A percentile compares a stretch with the other conserved stretches of the same genome.
These are phyloP conservation scores for Brienomyrus brachyistius DNA, from an alignment of 2,113 vertebrate species.

Conservation along the genomic window DNA sequence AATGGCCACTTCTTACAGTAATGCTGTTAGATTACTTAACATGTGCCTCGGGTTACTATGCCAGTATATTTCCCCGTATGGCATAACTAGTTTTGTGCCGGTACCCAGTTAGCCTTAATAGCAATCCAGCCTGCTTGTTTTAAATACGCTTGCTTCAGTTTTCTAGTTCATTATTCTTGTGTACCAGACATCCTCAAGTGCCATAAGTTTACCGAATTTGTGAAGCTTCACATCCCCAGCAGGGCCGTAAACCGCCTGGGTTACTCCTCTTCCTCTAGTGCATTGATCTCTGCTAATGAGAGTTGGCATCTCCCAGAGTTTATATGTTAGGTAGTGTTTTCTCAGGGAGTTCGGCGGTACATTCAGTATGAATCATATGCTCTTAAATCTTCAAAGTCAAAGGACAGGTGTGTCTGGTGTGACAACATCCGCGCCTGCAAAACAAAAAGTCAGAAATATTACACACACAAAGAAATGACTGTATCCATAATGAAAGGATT, in stretches of 20 bases:
- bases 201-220: background rate
- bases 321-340: background rate
- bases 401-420: background rate
- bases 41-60: background rate
- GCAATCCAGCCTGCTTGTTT: background rate
- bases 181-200: background rate
- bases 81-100: background rate
- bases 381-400: background rate
- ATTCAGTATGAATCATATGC: background rate
- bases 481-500: background rate
- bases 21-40: background rate
- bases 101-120: background rate
- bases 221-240: background rate
- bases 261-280: background rate
- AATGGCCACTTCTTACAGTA: background rate
- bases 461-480: background rate
- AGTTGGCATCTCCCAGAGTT: background rate
- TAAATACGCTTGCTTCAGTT: background rate
- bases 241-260: background rate
- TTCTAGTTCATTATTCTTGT: background rate
- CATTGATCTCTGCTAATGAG: background rate
- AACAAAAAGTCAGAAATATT: background rate
- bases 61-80: background rate
- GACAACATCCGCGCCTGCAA: background rate
- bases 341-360: background rate